These are phyloP conservation scores for Conus betulinus DNA, from an alignment of 1,140 invertebrate species.

Conservation along the genomic window DNA sequence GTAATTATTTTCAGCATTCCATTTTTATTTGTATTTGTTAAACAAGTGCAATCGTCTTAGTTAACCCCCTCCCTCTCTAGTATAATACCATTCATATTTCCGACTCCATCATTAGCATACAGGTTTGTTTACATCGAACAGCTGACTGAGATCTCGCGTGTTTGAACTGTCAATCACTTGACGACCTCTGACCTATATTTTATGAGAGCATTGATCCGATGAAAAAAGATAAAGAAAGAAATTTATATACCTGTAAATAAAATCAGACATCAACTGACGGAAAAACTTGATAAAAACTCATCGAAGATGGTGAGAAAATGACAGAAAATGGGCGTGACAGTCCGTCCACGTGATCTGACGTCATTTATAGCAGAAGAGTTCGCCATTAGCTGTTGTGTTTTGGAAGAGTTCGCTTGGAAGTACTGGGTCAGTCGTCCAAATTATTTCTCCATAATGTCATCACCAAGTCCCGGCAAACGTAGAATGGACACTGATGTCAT, in stretches of 20 bases:
- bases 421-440: conserved; percentile 38
- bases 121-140: conserved; percentile 75
- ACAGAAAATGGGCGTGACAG: conserved; percentile 53
- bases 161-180: conserved; percentile 60
- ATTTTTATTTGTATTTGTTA: too few relatives aligned
- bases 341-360: conserved; percentile 67
- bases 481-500: conserved; percentile 99
- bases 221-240: neutral
- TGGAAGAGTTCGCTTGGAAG: conserved; percentile 50
- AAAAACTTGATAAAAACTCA: neutral
- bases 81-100: neutral
- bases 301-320: conserved; percentile 34
- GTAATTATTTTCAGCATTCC: too few relatives aligned
- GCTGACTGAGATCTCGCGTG: conserved; percentile 65
- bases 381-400: conserved; percentile 74
- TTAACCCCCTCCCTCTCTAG: too few relatives aligned
- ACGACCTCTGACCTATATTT: conserved; percentile 63
- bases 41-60: too few relatives aligned
- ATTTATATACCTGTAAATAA: conserved; percentile 22
- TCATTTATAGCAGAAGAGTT: conserved; percentile 65
- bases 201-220: conserved; percentile 4
- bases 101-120: conserved; percentile 45
- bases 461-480: conserved; percentile 99
- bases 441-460: conserved; percentile 86
- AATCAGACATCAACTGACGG: conserved; percentile 16